Evolutionary conservation across 1,140 invertebrate species (phyloP), one percentile per base, ranked within the genome.

Genomic region (Patella vulgata): DNA sequence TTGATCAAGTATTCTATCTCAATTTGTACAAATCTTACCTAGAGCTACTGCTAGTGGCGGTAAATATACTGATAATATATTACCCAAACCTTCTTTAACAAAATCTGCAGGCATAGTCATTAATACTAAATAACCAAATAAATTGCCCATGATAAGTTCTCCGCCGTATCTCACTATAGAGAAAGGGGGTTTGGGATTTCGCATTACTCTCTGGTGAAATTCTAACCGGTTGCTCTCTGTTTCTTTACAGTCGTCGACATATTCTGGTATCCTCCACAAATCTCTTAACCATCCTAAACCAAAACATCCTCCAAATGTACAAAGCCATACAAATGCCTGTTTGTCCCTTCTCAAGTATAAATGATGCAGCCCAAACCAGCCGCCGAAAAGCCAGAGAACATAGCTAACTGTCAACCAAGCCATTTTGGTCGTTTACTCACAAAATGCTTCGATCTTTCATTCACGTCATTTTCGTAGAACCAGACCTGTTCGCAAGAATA

Each of bases 241-340:
- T 59, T 92, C 88, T 78, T 97, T 98, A 9, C 90, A 91, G 73
- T 96, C 93, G 48, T 88, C 87, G 0, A 97, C 93, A 84, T 97
- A 97, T 33, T 89, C 86, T 0, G 93, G 92, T 55, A 98, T 91
- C 55, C 89, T 87, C 70, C 92, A 94, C 1, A 96, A 76, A 78
- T 98, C 96, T 21, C 90, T 85, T 0, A 97, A 67, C 91, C 94
- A 96, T 3, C 94, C 95, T 11, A 92, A 74, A 3, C 93, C 93
- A 72, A 91, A 87, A 74, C 93, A 94, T 3, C 94, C 95, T 17
- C 94, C 95, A 11, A 93, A 84, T 1, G 93, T 93, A 48, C 89
- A 90, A 87, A 91, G 92, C 89, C 92, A 95, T 0, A 96, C 85
- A 75, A 97, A 92, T 0, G 92, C 95, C 75, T 98, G 95, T n/a